Percentiles rank a stretch among this genome's conserved stretches.
These are phyloP conservation scores for Drosophila subsilvestris DNA, from an alignment of 2,888 invertebrate genomes.

Conservation along the genomic window DNA sequence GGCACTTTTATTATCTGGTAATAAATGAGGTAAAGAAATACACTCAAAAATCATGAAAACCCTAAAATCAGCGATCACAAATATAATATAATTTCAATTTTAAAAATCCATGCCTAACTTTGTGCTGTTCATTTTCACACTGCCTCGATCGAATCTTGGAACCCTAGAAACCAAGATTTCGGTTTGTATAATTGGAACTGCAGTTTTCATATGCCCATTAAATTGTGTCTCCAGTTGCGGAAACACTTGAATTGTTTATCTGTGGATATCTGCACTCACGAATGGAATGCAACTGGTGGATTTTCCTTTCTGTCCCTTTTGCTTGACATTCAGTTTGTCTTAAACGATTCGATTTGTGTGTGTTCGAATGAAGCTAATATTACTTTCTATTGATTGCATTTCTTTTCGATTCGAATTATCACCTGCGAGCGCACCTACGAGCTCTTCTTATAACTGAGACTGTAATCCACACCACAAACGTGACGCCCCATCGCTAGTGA, in stretches of 20 bases:
- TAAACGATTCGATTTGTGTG: no score
- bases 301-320: not conserved
- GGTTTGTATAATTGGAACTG: not conserved
- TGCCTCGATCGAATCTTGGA: not conserved
- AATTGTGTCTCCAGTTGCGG: not conserved
- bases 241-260: not conserved
- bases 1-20: not conserved
- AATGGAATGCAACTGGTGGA: not conserved
- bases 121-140: no score
- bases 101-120: no score
- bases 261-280: not conserved
- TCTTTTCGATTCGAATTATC: not conserved
- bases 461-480: conserved; percentile 48
- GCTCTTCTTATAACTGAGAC: not conserved
- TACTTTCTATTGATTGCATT: not conserved
- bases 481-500: conserved; percentile 41
- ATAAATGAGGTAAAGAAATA: not conserved
- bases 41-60: no score
- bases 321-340: no score
- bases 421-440: not conserved
- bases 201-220: not conserved
- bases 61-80: no score
- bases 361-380: no score
- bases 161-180: not conserved
- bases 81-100: no score